A percentile compares a stretch with the other conserved stretches of the same genome.
phyloP scores from a whole-genome alignment of 1,140 invertebrate species.

The Bradysia coprophila region DNA sequence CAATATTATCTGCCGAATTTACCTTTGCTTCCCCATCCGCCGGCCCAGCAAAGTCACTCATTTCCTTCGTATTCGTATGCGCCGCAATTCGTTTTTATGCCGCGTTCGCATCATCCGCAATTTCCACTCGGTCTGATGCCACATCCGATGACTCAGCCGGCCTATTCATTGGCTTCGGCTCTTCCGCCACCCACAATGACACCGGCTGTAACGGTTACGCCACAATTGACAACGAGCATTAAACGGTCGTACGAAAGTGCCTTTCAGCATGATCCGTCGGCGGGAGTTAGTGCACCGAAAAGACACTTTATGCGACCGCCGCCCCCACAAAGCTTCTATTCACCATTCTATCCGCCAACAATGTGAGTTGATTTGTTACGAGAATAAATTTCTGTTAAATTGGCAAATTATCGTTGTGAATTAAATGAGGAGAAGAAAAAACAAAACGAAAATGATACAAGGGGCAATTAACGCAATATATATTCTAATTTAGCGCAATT shows the following conservation, averaged over 20 bases:
- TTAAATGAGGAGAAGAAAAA: too few species aligned
- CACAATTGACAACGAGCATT: conserved; percentile 13
- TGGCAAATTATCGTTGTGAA: too few species aligned
- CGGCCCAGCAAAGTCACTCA: background rate
- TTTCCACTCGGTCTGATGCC: background rate
- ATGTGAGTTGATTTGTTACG: too few species aligned
- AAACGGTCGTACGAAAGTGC: conserved; percentile 22
- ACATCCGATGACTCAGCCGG: background rate
- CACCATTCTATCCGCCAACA: background rate
- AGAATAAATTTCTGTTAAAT: too few species aligned
- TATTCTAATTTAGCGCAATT: too few species aligned
- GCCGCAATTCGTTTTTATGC: background rate
- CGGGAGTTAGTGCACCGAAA: background rate
- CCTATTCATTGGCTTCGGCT: background rate
- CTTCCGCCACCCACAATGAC: background rate
- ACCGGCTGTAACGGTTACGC: conserved; percentile 8
- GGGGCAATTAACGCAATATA: too few species aligned
- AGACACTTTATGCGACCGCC: background rate
- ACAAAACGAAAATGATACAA: too few species aligned
- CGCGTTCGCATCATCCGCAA: background rate
- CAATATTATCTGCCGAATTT: background rate
- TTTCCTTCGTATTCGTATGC: background rate
- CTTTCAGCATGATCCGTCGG: conserved; percentile 15
- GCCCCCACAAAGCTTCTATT: background rate
- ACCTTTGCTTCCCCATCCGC: background rate